A percentile compares a stretch with the other conserved stretches of the same genome.
These are phyloP conservation scores for Puntigrus tetrazona DNA, from an alignment of 2,113 vertebrate genomes.

Conservation along the genomic window DNA sequence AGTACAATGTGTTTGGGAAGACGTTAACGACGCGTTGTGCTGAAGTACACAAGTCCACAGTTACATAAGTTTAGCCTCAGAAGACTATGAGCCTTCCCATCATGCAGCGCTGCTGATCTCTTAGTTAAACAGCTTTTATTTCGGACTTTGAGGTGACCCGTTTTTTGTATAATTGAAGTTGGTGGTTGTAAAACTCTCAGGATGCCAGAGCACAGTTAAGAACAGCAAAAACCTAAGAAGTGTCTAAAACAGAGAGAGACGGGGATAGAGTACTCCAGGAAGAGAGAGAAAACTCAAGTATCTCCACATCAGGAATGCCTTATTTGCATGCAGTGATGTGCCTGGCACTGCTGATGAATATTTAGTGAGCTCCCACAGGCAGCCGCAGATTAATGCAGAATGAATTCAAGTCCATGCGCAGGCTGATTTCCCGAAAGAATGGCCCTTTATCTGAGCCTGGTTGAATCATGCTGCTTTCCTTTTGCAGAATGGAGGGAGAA, in stretches of 20 bases:
- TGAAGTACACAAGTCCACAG: conserved; percentile 14
- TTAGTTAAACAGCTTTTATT: conserved; percentile 36
- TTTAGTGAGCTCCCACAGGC: conserved; percentile 79
- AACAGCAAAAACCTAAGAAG: not conserved
- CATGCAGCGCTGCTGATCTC: conserved; percentile 17
- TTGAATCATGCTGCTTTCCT: conserved; percentile 83
- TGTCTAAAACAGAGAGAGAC: not conserved
- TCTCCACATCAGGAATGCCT: conserved; percentile 54
- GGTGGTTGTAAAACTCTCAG: conserved; percentile 9
- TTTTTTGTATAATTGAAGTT: not conserved
- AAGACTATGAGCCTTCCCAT: conserved; percentile 28
- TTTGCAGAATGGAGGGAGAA: conserved; percentile 73
- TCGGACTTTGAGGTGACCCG: conserved; percentile 7
- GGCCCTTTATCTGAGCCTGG: conserved; percentile 79
- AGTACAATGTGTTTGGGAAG: not conserved
- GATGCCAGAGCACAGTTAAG: not conserved
- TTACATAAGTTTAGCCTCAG: conserved; percentile 70
- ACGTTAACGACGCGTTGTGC: conserved; percentile 40
- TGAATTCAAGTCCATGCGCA: conserved; percentile 77
- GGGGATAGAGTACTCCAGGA: not conserved
- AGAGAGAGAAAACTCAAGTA: conserved; percentile 27
- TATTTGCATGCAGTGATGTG: conserved; percentile 73
- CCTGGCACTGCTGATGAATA: conserved; percentile 76
- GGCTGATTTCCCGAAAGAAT: conserved; percentile 83
- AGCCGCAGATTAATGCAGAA: conserved; percentile 68